Evolutionary conservation across 2,797 vertebrate genomes (phyloP), one percentile per base, ranked within the genome.

Genomic region (Poecilia wingei): DNA sequence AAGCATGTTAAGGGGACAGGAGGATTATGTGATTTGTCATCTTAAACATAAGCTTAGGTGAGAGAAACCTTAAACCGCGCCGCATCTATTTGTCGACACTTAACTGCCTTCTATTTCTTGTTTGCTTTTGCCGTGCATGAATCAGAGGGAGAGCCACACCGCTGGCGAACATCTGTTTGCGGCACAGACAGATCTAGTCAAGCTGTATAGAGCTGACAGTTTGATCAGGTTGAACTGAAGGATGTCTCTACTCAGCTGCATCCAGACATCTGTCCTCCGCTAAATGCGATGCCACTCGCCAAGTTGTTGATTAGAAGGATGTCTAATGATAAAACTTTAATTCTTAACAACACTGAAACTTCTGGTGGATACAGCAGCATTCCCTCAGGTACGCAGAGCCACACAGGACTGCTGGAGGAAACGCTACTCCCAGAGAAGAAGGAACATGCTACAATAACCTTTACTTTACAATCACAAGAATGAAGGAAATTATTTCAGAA

Each of bases 201-300:
- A 91, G 88, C 90, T 89, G 89, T 59, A 83, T 87, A 85, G 82
- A 92, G 81, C 82, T 92, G 92, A 90, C 91, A 92, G 92, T 92
- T 90, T 92, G 92, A 92, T 93, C 88, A 86, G 90, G 85, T 93
- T 88, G 91, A 90, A 92, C 86, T 92, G 91, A 91, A 85, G 84
- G 89, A 92, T 92, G 88, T 91, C 89, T 91, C 82, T 87, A 80
- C 87, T 93, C 92, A 84, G 86, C 87, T 90, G 92, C 81, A 84
- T 88, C 89, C 71, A 79, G 82, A 92, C 94, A 94, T 94, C 92
- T 95, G 94, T 93, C 89, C 90, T 59, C 82, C 87, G 81, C 84
- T 90, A 88, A 88, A 89, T 86, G 84, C 18, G 1, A 69, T 75
- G 81, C 79, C 77, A 82, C 88, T 86, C 82, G 79, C 75, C 77